Percentiles rank a stretch among this genome's conserved stretches.
Conservation (phyloP, 2,888 invertebrate genomes). For the Spicauda simplicius region DNA sequence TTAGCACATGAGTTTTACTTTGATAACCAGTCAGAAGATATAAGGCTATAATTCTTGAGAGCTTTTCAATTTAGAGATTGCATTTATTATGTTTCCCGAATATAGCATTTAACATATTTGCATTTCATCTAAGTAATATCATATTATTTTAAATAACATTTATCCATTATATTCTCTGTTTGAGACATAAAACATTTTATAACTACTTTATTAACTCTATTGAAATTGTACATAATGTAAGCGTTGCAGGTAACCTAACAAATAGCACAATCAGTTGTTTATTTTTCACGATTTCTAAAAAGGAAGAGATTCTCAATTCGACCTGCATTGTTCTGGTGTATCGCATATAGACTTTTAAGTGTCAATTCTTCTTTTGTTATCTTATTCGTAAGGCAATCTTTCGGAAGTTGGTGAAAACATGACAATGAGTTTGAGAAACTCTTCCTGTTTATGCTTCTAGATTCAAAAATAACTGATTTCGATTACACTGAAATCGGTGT, state of each 20-base stretch:
- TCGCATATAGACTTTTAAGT: too few species aligned
- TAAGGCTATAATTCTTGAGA: background rate
- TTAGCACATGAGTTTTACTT: background rate
- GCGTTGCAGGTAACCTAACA: constrained; percentile 38
- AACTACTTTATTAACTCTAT: constrained; percentile 20
- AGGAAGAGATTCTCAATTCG: background rate
- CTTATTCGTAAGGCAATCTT: too few species aligned
- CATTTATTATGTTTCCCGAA: constrained; percentile 1
- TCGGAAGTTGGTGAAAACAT: too few species aligned
- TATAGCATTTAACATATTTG: background rate
- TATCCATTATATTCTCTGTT: constrained; percentile 19
- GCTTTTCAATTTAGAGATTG: background rate
- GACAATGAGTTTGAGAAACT: too few species aligned
- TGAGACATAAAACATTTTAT: constrained; percentile 8
- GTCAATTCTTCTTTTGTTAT: too few species aligned
- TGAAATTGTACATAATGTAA: constrained; percentile 36
- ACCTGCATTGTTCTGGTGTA: too few species aligned
- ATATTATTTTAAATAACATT: constrained; percentile 25
- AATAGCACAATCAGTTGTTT: constrained; percentile 31
- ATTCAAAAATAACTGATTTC: background rate
- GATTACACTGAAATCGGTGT: background rate
- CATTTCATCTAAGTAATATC: background rate
- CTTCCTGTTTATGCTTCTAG: too few species aligned
- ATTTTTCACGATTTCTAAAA: background rate
- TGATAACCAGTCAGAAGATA: background rate